Base-by-base conservation (phyloP, 2,113 vertebrate genomes). In the Mohoua ochrocephala region DNA sequence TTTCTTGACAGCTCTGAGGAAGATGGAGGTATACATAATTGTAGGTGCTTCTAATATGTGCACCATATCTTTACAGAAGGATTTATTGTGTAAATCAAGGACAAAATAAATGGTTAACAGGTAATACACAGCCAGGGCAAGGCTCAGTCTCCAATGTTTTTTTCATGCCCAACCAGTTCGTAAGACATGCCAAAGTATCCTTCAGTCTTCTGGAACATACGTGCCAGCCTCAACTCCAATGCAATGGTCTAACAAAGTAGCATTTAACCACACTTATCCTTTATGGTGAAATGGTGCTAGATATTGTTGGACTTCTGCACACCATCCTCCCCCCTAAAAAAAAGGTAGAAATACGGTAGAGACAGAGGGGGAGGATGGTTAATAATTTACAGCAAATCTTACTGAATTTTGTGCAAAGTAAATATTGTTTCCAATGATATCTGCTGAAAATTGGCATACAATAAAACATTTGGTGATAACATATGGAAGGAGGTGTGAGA, bases 391-490 rank as follows among this genome's bases (percentile, higher is more conserved):
- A 78, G 42, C 39, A 59, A 59, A 64, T 71, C 65, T 80, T 68
- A 26, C 61, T 76, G 49, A 94, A 71, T n/a, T 82, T 64, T 81
- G 11, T 45, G 71, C 35, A 69, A 96, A 96, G 69, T 88, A 86
- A 83, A 57, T 49, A 61, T 75, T 92, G 69, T 56, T 91, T 96
- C 60, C 33, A 31, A 33, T 81, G 60, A 11, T 93, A 71, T 78
- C 44, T 91, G 65, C 61, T 91, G 69, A 86, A 92, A 91, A 92
- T 71, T 90, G 91, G 88, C 92, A 82, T 57, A 75, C 47, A 81
- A 91, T 71, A 90, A 91, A 95, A 91, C 92, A 95, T 94, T 94
- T 94, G 93, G 93, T 93, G 88, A 28, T 60, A 82, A 49, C 91
- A 96, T 87, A 91, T 89, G 92, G 95, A 78, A 78, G 80, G 83